Conservation (phyloP, 2,888 invertebrate genomes). For the Parapristionchus giblindavisi region DNA sequence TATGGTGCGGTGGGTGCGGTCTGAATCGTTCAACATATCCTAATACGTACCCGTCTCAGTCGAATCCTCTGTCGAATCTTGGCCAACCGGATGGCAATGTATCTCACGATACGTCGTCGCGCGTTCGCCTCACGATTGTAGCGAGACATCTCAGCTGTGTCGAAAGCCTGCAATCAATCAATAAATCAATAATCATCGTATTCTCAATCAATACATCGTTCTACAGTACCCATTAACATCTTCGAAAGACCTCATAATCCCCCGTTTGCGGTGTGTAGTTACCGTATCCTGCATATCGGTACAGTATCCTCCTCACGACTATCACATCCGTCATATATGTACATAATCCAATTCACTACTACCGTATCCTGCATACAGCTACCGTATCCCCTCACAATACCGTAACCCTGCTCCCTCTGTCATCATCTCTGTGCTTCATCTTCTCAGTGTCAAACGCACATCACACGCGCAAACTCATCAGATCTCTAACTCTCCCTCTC, state of each 20-base stretch:
- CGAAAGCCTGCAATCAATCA: slow-evolving; percentile 6
- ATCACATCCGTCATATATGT: no score
- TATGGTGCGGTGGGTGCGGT: no score
- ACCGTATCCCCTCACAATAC: not conserved
- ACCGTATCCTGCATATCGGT: no score
- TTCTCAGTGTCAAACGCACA: no score
- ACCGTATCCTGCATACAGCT: not conserved
- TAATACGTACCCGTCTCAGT: slow-evolving; percentile 23
- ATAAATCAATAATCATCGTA: not conserved
- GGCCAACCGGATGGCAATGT: slow-evolving; percentile 20
- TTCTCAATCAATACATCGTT: not conserved
- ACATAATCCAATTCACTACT: no score
- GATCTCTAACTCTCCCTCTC: not conserved
- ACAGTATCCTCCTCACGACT: no score
- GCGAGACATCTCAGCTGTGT: not conserved
- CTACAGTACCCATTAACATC: not conserved
- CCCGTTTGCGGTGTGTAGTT: no score
- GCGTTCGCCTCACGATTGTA: slow-evolving; percentile 17
- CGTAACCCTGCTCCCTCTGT: not conserved
- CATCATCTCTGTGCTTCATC: not conserved
- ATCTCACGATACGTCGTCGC: slow-evolving; percentile 13
- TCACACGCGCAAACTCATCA: not conserved
- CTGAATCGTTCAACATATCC: no score
- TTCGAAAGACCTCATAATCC: no score
- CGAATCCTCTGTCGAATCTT: slow-evolving; percentile 25